Evolutionary conservation across 2,888 invertebrate genomes (phyloP), one percentile per base, ranked within the genome.

Genomic region (Mechanitis mazaeus): DNA sequence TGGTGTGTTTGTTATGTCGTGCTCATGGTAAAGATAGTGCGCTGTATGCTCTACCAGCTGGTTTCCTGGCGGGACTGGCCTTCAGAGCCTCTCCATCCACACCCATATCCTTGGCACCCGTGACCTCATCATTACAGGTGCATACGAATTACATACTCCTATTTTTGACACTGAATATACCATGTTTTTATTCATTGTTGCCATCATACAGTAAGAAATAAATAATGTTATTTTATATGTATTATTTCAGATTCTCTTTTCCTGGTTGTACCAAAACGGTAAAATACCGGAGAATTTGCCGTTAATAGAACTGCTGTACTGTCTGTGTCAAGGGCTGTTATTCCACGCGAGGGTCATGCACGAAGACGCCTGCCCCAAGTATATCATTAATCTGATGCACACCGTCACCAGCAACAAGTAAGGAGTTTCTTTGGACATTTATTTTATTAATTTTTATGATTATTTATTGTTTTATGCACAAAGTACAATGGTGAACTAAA

Each of bases 81-180:
- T 91, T 91, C 72, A 71, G 85, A 9, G 88, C 91, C 1, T 79
- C 91, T 4, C 92, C 92, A 0, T 91, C 91, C 20, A 79, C 88
- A n/a, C 90, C 92, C 28, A 88, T 92, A 20, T 80, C 91, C 0
- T 69, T 91, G 6, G 90, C 91, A 5, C 91, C 91, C 0, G 67
- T 91, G 45, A 92, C 92, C 0, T 91, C 91, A 0, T 74, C 90
- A 0, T 72, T 92, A 62, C 92, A 92, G 83, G 92, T 92, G 2
- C 35, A 35, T 35, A 2, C 6, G 4, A 35, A 35, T 35, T 3
- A 3, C 2, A 35, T 6, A 35, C 35, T 35, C 35, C 35, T 6
- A 35, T 5, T 2, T 35, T 5, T 5, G 6, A 35, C 2, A 35
- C 35, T 6, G 4, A 35, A 6, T 5, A 35, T 2, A 35, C 1